A percentile compares a stretch with the other conserved stretches of the same genome.
phyloP scores from a whole-genome alignment of 2,113 vertebrate species.

The Ciconia boyciana region DNA sequence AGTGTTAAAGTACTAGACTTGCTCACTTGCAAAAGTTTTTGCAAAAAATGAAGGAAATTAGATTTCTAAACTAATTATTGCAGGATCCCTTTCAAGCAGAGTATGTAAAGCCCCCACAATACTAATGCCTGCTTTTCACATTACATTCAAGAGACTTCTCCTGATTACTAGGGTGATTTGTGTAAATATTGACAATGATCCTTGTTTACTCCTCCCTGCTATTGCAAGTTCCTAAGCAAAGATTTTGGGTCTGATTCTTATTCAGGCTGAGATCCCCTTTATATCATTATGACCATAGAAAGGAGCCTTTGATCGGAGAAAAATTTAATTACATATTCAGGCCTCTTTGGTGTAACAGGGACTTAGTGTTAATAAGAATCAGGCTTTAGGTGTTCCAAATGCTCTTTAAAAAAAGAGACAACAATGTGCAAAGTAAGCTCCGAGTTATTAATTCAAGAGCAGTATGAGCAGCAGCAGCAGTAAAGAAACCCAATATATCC shows the following conservation, averaged over 20 bases:
- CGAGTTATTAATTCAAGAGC: constrained; percentile 42
- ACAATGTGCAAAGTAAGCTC: constrained; percentile 48
- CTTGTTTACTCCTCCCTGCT: not conserved
- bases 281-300: not conserved
- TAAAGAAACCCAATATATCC: constrained; percentile 53
- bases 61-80: not conserved
- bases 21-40: not conserved
- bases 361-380: constrained; percentile 20
- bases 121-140: not conserved
- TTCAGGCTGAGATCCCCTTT: not conserved
- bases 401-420: constrained; percentile 24
- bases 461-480: constrained; percentile 36
- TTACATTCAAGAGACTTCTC: not conserved
- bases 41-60: not conserved
- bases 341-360: not conserved
- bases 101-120: not conserved
- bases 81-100: not conserved
- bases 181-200: not conserved
- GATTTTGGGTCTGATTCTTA: not conserved
- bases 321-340: not conserved
- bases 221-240: not conserved
- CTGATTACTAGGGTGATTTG: not conserved
- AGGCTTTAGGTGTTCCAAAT: constrained; percentile 29
- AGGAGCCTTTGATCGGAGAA: not conserved
- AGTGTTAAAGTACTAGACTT: not conserved